phyloP scores from a whole-genome alignment of 2,113 vertebrate genomes.

The Felis catus region DNA sequence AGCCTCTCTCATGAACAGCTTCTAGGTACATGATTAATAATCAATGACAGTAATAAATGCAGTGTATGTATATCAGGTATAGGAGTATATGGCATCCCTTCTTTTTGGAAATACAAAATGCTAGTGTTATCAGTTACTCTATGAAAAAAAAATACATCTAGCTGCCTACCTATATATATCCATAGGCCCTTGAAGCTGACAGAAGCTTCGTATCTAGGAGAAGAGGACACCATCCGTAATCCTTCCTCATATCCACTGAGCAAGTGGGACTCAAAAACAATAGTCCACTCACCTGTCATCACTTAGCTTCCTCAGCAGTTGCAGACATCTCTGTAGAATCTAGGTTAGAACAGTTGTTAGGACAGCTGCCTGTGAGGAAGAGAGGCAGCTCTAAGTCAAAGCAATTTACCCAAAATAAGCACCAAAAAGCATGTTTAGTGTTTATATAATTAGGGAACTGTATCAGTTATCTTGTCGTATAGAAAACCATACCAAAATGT shows the following conservation, averaged over 20 bases:
- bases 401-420: neutral
- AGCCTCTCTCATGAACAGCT: neutral
- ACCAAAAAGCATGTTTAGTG: neutral
- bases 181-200: neutral
- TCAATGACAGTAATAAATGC: conserved; percentile 63
- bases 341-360: neutral
- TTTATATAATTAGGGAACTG: neutral
- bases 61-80: conserved; percentile 55
- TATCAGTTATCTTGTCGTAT: neutral
- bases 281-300: neutral
- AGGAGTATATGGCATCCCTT: conserved; percentile 46
- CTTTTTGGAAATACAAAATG: conserved; percentile 48
- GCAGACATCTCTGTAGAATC: neutral
- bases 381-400: neutral
- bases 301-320: neutral
- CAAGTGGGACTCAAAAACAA: neutral
- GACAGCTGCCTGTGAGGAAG: neutral
- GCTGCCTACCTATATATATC: neutral
- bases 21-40: neutral
- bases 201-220: neutral
- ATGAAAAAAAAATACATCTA: neutral
- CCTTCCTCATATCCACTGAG: neutral
- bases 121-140: conserved; percentile 42
- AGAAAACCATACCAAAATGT: neutral
- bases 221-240: neutral